Base-by-base conservation (phyloP, 2,888 invertebrate species). In the Oscheius sp. region DNA sequence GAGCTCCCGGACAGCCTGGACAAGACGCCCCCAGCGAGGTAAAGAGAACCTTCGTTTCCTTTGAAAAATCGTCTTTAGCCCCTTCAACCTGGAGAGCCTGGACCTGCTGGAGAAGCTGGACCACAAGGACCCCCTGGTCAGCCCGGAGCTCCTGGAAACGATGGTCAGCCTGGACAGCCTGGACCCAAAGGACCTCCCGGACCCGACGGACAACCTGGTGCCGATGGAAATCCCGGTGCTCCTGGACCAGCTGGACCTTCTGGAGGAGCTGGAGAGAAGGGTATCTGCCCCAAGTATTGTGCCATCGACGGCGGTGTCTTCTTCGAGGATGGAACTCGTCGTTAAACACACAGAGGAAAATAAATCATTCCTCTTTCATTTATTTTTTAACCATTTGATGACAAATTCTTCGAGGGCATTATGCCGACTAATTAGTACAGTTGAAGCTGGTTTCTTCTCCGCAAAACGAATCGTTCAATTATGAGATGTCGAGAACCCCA, bases 251-350 rank as follows among this genome's bases (percentile, higher is more conserved):
- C 72, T 44, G 71, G 72, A 68, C 68, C 71, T 38, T 68, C 71
- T 47, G 75, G 75, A 70, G 72, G 59, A 28, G 45, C 67, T 24
- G 77, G 77, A 75, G 77, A 77, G 74, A 75, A 75, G 73, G 77
- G 77, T 61, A 77, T 77, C 77, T 80, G 80, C 68, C 77, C 80
- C 70, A 80, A 80, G 63, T 77, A 77, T 63, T 77, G 77, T 70
- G 77, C 77, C 68, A 68, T 77, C 68, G 77, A 77, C 67, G 77
- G 77, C 66, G 77, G 77, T 74, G 83, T 84, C 71, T 84, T 84
- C 83, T 84, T 84, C 82, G 83, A 84, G 75, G 83, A 84, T 70
- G 83, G 83, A 77, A 83, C 83, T 51, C 64, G 64, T 22, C 64
- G 64, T 64, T 62, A 62, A 62, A 20, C 24, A 20, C 14, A n/a